Percentiles rank a stretch among this genome's conserved stretches.
phyloP scores from a whole-genome alignment of 2,113 vertebrate species.

The Etia nguti region DNA sequence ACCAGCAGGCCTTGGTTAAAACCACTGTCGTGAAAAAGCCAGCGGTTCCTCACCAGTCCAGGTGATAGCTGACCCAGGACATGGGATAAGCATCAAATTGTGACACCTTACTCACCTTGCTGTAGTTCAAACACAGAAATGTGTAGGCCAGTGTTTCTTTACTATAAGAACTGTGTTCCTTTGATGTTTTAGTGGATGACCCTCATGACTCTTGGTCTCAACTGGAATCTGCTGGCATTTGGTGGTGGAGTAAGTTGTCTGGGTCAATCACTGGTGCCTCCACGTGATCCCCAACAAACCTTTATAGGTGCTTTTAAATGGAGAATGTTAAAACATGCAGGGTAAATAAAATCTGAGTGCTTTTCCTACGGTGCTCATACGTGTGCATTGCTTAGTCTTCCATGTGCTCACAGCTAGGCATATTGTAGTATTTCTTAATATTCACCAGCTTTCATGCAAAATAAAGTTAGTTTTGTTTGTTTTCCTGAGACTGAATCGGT shows the following conservation, averaged over 20 bases:
- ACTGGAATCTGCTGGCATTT: background rate
- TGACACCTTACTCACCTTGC: background rate
- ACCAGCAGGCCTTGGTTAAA: background rate
- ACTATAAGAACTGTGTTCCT: background rate
- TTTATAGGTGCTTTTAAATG: background rate
- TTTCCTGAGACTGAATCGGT: background rate
- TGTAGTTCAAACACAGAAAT: background rate
- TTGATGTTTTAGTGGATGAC: background rate
- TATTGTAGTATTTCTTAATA: background rate
- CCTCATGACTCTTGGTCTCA: fast-evolving
- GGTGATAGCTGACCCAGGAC: background rate
- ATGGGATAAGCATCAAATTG: background rate
- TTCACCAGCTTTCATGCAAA: background rate
- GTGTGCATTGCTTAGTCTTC: background rate
- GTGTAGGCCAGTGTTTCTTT: background rate
- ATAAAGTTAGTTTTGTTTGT: fast-evolving
- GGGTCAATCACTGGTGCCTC: background rate
- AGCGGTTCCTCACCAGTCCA: background rate
- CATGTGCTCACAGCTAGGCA: background rate
- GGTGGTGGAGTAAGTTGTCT: background rate
- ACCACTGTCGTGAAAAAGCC: background rate
- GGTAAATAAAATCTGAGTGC: fast-evolving
- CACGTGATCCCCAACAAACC: background rate
- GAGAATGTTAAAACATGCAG: background rate
- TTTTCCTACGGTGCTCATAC: background rate